Conservation (phyloP, 1,140 invertebrate species). For the Drosophila serrata region DNA sequence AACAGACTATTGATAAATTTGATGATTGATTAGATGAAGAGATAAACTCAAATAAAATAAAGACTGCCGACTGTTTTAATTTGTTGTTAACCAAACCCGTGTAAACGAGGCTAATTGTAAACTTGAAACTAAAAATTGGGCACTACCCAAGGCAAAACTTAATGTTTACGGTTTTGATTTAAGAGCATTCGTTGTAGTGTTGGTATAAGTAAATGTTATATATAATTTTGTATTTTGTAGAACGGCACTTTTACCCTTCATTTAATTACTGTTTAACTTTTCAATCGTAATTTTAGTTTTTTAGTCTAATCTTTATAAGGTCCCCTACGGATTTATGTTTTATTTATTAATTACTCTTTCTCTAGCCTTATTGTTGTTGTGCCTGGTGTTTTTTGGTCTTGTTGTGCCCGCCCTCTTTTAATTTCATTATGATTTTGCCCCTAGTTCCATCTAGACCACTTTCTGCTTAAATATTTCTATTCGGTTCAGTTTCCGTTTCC, state of each 20-base stretch:
- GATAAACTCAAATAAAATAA: conserved; percentile 71
- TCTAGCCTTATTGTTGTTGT: conserved; percentile 72
- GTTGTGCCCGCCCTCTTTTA: conserved; percentile 8
- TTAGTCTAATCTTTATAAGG: conserved; percentile 43
- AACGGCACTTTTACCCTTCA: conserved; percentile 67
- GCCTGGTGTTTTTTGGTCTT: conserved; percentile 64
- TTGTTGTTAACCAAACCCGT: conserved; percentile 52
- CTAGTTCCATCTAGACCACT: neutral
- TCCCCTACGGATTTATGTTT: conserved; percentile 48
- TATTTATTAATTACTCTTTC: conserved; percentile 48
- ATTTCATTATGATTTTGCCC: conserved; percentile 44
- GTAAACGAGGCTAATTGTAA: conserved; percentile 44
- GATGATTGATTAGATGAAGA: conserved; percentile 42
- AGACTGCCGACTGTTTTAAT: conserved; percentile 76
- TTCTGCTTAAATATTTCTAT: conserved; percentile 5
- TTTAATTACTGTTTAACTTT: conserved; percentile 16
- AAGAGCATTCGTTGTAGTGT: conserved; percentile 62
- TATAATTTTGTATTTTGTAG: conserved; percentile 78
- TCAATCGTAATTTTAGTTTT: conserved; percentile 16
- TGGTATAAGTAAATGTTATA: conserved; percentile 58
- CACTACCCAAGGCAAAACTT: conserved; percentile 17
- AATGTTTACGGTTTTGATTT: conserved; percentile 53
- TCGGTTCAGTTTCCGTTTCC: conserved; percentile 12
- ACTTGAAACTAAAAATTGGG: conserved; percentile 19
- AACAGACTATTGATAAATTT: conserved; percentile 50